Evolutionary conservation across 2,113 vertebrate genomes (phyloP), one percentile per base, ranked within the genome.

Genomic region (Psittacus erithacus): DNA sequence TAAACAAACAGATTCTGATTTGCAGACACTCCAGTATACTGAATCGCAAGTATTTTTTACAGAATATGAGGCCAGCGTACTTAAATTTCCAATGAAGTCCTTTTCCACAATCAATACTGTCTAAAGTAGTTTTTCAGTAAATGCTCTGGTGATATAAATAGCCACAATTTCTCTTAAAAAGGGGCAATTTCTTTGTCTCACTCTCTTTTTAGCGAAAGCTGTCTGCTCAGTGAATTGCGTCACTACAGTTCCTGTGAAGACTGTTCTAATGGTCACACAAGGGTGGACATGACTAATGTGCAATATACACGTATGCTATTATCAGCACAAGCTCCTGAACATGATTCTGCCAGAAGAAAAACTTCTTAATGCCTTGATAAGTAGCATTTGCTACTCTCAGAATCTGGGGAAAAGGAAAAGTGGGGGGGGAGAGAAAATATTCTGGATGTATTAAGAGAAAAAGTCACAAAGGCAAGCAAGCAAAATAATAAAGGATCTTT

Each of bases 41-140:
- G 33, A 90, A 69, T 76, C n/a, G 13, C 27, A 69, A 87, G 19
- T 85, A n/a, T 65, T 94, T 92, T 82, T 44, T 43, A 62, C 29
- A 73, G 38, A 35, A 67, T 57, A 77, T 53, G 33, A 82, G 22
- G 68, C 18, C 39, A 74, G 24, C 20, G 57, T 52, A 52, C 18
- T 69, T 73, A 43, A 28, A 77, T 92, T 82, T 82, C 22, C 44
- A 70, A 4, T 41, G 15, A 69, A 43, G 53, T 22, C 29, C 7
- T 81, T 83, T 88, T 69, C 20, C 6, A 35, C 11, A 11, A 52
- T 55, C 39, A 63, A 12, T 71, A 29, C 15, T 0, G 0, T 64
- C 33, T 79, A 68, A 73, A 4, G 1, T 10, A 89, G 14, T 31
- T 82, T 96, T 93, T 43, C 62, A 82, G 62, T 47, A 68, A 64